These are phyloP conservation scores for Pseudanteris insignis DNA, from an alignment of 2,888 invertebrate genomes.

Conservation along the genomic window DNA sequence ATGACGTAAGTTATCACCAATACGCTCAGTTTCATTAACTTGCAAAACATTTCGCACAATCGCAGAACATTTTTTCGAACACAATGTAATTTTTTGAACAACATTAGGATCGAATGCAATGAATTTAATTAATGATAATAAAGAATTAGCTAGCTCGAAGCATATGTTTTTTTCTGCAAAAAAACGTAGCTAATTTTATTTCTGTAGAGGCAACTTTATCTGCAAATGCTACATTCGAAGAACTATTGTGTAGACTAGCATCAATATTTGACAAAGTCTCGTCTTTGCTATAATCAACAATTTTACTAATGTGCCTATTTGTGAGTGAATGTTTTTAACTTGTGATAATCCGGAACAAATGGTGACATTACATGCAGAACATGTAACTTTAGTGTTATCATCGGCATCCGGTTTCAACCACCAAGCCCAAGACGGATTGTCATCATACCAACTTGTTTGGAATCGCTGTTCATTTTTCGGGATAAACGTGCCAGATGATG, in stretches of 20 bases:
- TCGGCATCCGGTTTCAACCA: slow-evolving; percentile 1
- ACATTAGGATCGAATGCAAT: slow-evolving; percentile 22
- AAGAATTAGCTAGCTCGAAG: slow-evolving; percentile 4
- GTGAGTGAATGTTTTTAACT: too few species aligned
- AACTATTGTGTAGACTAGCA: too few species aligned
- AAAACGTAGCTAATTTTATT: slow-evolving; percentile 4
- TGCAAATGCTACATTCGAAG: too few species aligned
- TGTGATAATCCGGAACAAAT: slow-evolving; percentile 1
- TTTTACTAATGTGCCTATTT: too few species aligned
- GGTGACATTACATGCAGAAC: not conserved
- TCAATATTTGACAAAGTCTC: too few species aligned
- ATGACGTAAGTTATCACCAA: slow-evolving; percentile 5
- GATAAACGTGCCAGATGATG: too few species aligned
- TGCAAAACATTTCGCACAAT: slow-evolving; percentile 9
- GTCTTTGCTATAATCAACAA: too few species aligned
- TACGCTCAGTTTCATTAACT: not conserved
- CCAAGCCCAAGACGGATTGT: slow-evolving; percentile 9
- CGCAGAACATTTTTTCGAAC: slow-evolving; percentile 15
- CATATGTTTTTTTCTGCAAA: slow-evolving; percentile 33
- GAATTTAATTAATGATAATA: slow-evolving; percentile 23
- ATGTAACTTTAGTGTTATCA: slow-evolving; percentile 7
- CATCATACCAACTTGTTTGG: slow-evolving; percentile 9
- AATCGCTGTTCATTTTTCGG: slow-evolving; percentile 1
- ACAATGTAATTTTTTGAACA: slow-evolving; percentile 21
- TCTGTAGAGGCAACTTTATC: not conserved